Evolutionary conservation across 2,113 vertebrate genomes (phyloP), one percentile per base, ranked within the genome.

Genomic region (Larimichthys crocea): DNA sequence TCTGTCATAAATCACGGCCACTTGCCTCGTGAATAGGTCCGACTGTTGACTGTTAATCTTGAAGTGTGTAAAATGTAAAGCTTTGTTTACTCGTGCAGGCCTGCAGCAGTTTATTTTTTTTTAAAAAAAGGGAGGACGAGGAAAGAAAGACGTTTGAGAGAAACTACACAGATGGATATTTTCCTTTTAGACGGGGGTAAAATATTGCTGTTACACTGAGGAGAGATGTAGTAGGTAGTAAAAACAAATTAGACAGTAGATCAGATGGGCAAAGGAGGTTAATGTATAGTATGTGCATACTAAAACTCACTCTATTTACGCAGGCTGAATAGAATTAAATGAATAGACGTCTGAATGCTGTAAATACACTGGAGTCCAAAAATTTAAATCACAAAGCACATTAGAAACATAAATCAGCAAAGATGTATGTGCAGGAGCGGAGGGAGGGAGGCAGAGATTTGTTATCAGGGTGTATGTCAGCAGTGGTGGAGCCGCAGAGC

Each of bases 401-500:
- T 46, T 42, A n/a, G 24, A 50, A 7, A 40, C 40, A 55, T 75
- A 48, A 63, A 56, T 17, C 5, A n/a, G 16, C 40, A 60, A 31
- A 35, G 19, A 22, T 63, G 5, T 8, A 19, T 5, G 35, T 40
- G 35, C 35, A 40, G 35, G 2, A 4, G 22, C 17, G 10, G 14
- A 5, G 5, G 24, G 52, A 6, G 35, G 10, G 56, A 42, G 48
- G 11, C 15, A 4, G 35, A 46, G 8, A 15, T 55, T 44, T 42
- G 35, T 17, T 60, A 6, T 29, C 11, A 31, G 35, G 26, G 46
- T 44, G 31, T 46, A 24, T 16, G 31, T 82, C 67, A 70, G 81
- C 49, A n/a, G 29, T 64, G 79, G 82, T 44, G 42, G 63, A 42
- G 62, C 63, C 69, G 60, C 82, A 57, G 77, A 74, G 72, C 12